These are phyloP conservation scores for Catocala sponsa DNA, from an alignment of 2,888 invertebrate species.

Conservation along the genomic window DNA sequence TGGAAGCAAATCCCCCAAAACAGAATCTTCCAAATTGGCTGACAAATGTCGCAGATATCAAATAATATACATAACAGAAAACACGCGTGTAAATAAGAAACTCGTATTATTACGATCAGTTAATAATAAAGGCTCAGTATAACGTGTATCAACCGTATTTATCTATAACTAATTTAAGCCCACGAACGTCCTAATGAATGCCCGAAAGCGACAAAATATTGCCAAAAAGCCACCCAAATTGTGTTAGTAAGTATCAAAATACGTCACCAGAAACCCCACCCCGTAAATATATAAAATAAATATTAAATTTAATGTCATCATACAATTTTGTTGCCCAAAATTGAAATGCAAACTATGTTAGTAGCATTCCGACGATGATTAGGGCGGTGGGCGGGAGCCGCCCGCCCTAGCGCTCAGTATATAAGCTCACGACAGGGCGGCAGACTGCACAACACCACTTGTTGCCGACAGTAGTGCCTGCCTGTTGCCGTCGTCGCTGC, in stretches of 20 bases:
- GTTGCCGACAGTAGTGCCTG: conserved; percentile 69
- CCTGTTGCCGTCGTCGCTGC: conserved; percentile 70
- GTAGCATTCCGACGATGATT: conserved; percentile 69
- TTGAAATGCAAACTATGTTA: conserved; percentile 83
- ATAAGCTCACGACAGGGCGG: conserved; percentile 75
- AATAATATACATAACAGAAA: too few relatives aligned
- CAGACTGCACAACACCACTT: conserved; percentile 84
- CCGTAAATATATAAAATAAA: conserved; percentile 27
- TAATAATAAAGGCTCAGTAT: too few relatives aligned
- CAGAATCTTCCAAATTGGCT: too few relatives aligned
- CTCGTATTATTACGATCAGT: too few relatives aligned
- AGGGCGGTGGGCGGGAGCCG: conserved; percentile 80
- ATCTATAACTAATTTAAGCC: too few relatives aligned
- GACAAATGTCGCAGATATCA: too few relatives aligned
- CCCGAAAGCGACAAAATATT: not conserved
- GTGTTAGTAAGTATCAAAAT: not conserved
- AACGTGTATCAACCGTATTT: too few relatives aligned
- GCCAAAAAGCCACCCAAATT: not conserved
- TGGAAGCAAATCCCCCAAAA: too few relatives aligned
- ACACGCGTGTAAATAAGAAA: too few relatives aligned
- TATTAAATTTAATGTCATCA: conserved; percentile 46
- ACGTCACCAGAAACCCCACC: conserved; percentile 13
- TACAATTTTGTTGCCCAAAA: conserved; percentile 72
- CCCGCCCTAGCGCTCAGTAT: conserved; percentile 64
- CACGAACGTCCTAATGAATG: too few relatives aligned